These are phyloP conservation scores for Gasteruption jaculator DNA, from an alignment of 2,888 invertebrate genomes.

Conservation along the genomic window DNA sequence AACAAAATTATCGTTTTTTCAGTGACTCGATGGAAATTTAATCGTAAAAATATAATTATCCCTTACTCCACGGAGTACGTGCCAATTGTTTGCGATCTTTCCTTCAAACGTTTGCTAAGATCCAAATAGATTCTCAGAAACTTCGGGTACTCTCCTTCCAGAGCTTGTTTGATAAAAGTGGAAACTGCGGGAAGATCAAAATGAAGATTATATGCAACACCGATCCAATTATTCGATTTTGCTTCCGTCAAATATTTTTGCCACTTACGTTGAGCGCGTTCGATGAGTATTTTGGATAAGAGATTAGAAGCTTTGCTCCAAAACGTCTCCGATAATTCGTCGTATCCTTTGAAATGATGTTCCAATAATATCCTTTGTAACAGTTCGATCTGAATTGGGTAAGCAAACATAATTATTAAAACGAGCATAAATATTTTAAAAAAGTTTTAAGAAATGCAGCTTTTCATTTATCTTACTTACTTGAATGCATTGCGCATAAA, in stretches of 20 bases:
- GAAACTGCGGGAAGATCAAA: slow-evolving; percentile 42
- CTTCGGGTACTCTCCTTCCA: slow-evolving; percentile 85
- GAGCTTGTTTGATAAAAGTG: slow-evolving; percentile 68
- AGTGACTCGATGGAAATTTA: slow-evolving; percentile 1
- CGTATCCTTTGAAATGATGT: slow-evolving; percentile 38
- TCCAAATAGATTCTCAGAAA: slow-evolving; percentile 78
- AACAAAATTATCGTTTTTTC: no score
- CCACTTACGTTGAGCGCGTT: slow-evolving; percentile 50
- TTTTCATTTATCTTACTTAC: slow-evolving; percentile 44
- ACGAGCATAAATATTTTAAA: no score
- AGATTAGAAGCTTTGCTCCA: slow-evolving; percentile 58
- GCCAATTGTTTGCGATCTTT: slow-evolving; percentile 37
- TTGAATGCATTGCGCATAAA: slow-evolving; percentile 70
- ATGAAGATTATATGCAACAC: neutral
- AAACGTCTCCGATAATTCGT: slow-evolving; percentile 52
- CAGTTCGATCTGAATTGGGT: slow-evolving; percentile 39
- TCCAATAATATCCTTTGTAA: slow-evolving; percentile 40
- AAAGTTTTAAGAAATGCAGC: neutral
- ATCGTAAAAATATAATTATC: slow-evolving; percentile 2
- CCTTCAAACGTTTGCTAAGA: slow-evolving; percentile 65
- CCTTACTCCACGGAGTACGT: slow-evolving; percentile 59
- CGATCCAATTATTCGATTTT: neutral
- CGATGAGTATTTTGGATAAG: slow-evolving; percentile 51
- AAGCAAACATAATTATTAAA: no score
- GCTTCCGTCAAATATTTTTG: neutral